Conservation (phyloP, 35 echinoderm and acorn worm genomes). For the Patiria miniata region DNA sequence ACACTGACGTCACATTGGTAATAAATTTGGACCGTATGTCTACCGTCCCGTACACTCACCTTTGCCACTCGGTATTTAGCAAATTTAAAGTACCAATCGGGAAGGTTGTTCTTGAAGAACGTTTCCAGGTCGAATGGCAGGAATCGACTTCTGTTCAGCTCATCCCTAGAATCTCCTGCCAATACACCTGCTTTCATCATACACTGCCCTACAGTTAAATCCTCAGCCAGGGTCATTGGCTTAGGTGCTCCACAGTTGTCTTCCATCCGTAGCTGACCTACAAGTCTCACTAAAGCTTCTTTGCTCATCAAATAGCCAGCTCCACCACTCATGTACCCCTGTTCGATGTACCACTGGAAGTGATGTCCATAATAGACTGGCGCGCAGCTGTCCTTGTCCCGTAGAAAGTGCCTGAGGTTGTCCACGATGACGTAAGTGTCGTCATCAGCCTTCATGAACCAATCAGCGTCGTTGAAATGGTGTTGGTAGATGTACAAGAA, state of each 20-base stretch:
- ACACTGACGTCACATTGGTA: not conserved
- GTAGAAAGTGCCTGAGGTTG: slow-evolving; percentile 83
- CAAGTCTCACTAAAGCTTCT: not conserved
- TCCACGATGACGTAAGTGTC: slow-evolving; percentile 90
- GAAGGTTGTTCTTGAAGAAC: not conserved
- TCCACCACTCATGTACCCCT: slow-evolving; percentile 94
- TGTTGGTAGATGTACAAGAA: slow-evolving; percentile 53
- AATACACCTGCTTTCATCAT: not conserved
- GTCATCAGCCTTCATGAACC: slow-evolving; percentile 90
- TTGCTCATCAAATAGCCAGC: slow-evolving; percentile 68
- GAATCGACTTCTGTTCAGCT: not conserved
- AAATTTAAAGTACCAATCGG: not conserved
- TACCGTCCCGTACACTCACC: not conserved
- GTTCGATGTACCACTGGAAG: slow-evolving; percentile 73
- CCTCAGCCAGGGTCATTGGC: not conserved
- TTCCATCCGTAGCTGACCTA: not conserved
- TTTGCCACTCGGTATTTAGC: not conserved
- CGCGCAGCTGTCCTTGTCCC: slow-evolving; percentile 35
- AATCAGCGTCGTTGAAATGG: slow-evolving; percentile 57
- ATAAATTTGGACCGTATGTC: not conserved
- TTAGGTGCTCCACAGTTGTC: not conserved
- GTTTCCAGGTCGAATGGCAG: not conserved
- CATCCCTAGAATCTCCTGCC: not conserved
- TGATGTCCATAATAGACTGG: slow-evolving; percentile 76
- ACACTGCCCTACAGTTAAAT: not conserved